Conservation (phyloP, 2,113 vertebrate species). For the Tamias sibiricus region DNA sequence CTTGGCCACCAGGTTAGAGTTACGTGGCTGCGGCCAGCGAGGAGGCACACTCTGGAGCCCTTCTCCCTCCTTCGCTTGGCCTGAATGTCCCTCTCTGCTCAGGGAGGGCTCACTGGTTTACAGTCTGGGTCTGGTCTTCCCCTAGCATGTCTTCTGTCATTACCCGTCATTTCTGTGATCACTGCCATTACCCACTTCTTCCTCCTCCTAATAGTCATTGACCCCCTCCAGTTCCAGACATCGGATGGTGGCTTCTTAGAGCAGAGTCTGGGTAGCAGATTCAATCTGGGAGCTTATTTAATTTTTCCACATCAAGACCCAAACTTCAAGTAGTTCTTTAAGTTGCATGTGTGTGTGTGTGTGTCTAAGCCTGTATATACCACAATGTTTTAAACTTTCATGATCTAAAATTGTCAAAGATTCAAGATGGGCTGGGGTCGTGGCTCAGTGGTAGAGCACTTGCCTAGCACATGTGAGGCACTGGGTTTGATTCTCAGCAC, state of each 20-base stretch:
- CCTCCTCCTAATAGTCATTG: not conserved
- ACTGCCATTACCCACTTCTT: too few species aligned
- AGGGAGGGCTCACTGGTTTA: not conserved
- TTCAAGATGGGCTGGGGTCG: not conserved
- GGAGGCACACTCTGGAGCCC: accelerated
- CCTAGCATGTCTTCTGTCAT: not conserved
- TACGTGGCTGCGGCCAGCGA: not conserved
- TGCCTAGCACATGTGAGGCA: too few species aligned
- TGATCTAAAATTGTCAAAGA: not conserved
- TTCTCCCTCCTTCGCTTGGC: not conserved
- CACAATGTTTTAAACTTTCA: not conserved
- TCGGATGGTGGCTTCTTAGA: not conserved
- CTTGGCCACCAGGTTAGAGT: not conserved
- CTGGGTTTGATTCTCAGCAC: too few species aligned
- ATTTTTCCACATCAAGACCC: not conserved
- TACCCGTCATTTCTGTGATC: not conserved
- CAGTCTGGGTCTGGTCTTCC: not conserved
- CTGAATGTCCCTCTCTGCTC: not conserved
- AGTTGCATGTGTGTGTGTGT: too few species aligned
- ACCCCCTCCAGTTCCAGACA: not conserved
- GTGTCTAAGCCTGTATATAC: not conserved
- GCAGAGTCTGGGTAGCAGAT: not conserved
- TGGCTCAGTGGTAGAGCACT: too few species aligned
- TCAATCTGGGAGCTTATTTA: not conserved
- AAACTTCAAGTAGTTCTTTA: not conserved